Conservation (phyloP, 1,140 invertebrate genomes). For the Eufriesea mexicana region DNA sequence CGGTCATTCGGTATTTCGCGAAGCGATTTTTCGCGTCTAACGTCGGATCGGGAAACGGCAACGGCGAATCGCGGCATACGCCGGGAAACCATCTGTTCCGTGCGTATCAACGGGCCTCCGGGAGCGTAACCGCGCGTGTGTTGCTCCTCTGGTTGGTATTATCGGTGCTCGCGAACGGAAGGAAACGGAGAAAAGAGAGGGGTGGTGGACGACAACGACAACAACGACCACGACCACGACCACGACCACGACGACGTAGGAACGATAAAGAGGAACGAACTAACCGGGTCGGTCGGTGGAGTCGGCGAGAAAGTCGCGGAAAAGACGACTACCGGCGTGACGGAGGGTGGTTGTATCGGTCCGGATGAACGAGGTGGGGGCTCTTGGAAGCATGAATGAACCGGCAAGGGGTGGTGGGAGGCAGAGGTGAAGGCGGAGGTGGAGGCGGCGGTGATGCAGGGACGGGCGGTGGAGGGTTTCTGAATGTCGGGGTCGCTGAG, state of each 20-base stretch:
- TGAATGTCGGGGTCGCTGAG: conserved; percentile 82
- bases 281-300: background rate
- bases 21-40: background rate
- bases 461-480: conserved; percentile 68
- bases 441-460: conserved; percentile 55
- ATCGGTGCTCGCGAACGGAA: background rate
- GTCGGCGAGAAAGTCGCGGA: conserved; percentile 17
- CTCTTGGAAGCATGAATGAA: conserved; percentile 79
- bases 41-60: background rate
- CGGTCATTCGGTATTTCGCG: conserved; percentile 5
- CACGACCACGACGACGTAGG: background rate
- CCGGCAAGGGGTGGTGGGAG: conserved; percentile 33
- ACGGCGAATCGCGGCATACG: background rate
- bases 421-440: conserved; percentile 32
- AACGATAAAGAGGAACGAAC: background rate
- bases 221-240: no score
- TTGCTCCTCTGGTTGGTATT: no score
- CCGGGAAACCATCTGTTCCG: background rate
- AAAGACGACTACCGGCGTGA: conserved; percentile 22
- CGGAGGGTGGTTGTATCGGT: conserved; percentile 58
- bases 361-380: conserved; percentile 53
- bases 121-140: background rate
- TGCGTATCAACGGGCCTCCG: no score
- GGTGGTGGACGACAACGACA: background rate
- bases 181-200: background rate